phyloP scores from a whole-genome alignment of 2,113 vertebrate species.

The Sminthopsis crassicaudata region DNA sequence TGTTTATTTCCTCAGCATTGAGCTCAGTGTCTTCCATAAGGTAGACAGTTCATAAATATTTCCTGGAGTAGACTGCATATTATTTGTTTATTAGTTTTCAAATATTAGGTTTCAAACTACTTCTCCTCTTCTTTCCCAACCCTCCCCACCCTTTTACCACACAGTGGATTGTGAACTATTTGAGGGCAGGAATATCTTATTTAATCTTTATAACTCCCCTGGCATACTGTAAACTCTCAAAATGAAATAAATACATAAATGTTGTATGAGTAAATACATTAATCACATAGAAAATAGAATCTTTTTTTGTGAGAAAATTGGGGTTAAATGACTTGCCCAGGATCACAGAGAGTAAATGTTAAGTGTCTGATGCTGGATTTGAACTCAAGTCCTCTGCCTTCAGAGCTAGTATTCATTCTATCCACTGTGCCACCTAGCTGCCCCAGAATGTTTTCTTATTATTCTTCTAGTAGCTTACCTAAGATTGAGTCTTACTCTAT shows the following conservation, averaged over 20 bases:
- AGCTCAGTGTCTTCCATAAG: background rate
- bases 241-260: background rate
- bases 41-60: background rate
- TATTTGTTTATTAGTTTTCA: background rate
- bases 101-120: background rate
- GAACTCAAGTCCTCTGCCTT: too few species aligned
- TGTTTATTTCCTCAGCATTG: background rate
- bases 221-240: background rate
- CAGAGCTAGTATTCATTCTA: too few species aligned
- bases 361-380: too few species aligned
- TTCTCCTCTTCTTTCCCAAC: too few species aligned
- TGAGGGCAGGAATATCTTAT: background rate
- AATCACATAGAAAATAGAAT: background rate
- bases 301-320: background rate
- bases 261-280: constrained; percentile 28
- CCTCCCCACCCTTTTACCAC: too few species aligned
- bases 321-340: too few species aligned
- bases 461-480: background rate
- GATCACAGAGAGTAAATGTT: too few species aligned
- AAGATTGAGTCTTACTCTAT: background rate
- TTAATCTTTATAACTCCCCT: background rate
- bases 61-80: background rate
- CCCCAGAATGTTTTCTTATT: background rate
- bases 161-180: background rate
- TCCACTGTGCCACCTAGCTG: too few species aligned